phyloP scores from a whole-genome alignment of 92 coral and sea anemone species.

The Meandrina meandrites region DNA sequence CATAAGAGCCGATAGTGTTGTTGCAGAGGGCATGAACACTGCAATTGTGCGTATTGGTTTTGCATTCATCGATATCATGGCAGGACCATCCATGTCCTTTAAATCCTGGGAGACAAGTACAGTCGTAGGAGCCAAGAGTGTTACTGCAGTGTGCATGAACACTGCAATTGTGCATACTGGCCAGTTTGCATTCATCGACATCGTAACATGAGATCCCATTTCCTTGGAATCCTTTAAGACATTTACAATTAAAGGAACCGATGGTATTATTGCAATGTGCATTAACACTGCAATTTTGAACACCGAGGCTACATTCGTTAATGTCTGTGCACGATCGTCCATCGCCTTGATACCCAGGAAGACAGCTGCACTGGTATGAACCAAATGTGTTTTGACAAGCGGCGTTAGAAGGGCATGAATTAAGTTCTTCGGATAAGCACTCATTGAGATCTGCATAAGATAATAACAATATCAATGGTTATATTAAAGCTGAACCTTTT shows the following conservation, averaged over 20 bases:
- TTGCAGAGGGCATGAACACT: not conserved
- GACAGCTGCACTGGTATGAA: slow-evolving; percentile 12
- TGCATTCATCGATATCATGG: not conserved
- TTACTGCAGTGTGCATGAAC: not conserved
- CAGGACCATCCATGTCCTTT: not conserved
- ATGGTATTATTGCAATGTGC: not conserved
- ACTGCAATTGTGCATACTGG: not conserved
- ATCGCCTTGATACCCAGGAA: not conserved
- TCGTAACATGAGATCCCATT: not conserved
- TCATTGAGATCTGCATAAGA: not conserved
- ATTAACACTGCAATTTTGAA: not conserved
- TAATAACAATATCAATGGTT: not conserved
- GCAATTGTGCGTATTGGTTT: no score
- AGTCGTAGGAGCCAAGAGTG: not conserved
- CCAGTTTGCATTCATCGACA: not conserved
- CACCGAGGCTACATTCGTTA: not conserved
- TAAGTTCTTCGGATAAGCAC: not conserved
- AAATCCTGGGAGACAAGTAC: not conserved
- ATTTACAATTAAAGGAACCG: not conserved
- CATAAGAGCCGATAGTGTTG: not conserved
- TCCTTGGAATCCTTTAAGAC: not conserved
- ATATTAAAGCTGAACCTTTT: not conserved
- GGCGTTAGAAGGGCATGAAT: not conserved
- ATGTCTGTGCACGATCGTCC: not conserved
- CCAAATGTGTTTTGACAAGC: slow-evolving; percentile 5